These are phyloP conservation scores for Mormyrus hasselquistii DNA, from an alignment of 2,797 vertebrate genomes.

Conservation along the genomic window DNA sequence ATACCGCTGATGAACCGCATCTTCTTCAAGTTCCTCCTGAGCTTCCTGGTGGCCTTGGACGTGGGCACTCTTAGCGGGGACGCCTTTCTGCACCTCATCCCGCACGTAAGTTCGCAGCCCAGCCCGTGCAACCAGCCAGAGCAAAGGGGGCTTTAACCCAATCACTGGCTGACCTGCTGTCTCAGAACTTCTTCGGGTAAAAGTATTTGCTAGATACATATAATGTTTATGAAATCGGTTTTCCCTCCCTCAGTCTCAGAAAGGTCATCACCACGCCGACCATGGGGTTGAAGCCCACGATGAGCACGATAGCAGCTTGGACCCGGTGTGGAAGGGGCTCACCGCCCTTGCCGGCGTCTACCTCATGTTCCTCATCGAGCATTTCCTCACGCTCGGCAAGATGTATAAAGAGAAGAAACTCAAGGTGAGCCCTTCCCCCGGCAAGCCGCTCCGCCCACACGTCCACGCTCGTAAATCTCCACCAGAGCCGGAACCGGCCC, in stretches of 20 bases:
- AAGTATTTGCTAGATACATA: neutral
- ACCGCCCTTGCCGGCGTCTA: conserved; percentile 89
- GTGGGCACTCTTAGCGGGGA: conserved; percentile 94
- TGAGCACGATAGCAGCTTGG: conserved; percentile 63
- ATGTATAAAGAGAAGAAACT: conserved; percentile 97
- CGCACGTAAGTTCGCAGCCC: conserved; percentile 75
- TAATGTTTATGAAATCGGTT: neutral
- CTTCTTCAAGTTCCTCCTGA: conserved; percentile 95
- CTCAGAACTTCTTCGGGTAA: neutral
- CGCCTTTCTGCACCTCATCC: conserved; percentile 91
- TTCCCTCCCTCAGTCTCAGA: conserved; percentile 53
- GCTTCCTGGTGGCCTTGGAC: conserved; percentile 91
- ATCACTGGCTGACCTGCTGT: neutral
- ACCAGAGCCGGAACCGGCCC: neutral
- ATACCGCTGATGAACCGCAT: conserved; percentile 88
- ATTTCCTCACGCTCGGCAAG: conserved; percentile 90
- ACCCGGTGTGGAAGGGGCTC: conserved; percentile 86
- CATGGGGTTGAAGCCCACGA: conserved; percentile 48
- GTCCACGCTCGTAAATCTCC: neutral
- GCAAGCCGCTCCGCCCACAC: neutral
- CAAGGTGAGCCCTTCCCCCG: conserved; percentile 64
- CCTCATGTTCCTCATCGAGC: conserved; percentile 95
- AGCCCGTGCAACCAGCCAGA: neutral
- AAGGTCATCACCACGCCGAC: conserved; percentile 48
- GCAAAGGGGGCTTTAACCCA: neutral